Evolutionary conservation across 2,888 invertebrate genomes (phyloP).

Genomic region (Drosophila dives): DNA sequence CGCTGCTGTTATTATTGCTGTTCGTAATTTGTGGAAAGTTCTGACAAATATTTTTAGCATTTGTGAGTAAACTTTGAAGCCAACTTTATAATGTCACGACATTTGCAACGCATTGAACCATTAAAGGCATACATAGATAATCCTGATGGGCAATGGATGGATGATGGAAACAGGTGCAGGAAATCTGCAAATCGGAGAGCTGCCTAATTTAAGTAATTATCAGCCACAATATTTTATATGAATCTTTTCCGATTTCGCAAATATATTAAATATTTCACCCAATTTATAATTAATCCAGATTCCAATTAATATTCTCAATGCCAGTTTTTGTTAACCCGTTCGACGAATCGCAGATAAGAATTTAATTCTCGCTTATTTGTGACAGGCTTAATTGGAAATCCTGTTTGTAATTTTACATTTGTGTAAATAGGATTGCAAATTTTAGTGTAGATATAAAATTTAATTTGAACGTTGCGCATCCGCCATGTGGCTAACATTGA

Average conservation of each 20-base stretch:
- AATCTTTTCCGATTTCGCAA: neutral
- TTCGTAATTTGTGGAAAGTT: constrained; percentile 12
- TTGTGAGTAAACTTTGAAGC: constrained; percentile 15
- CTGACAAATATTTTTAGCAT: constrained; percentile 10
- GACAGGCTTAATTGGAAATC: constrained; percentile 8
- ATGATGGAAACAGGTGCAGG: neutral
- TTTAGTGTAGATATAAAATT: constrained; percentile 17
- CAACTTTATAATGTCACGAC: constrained; percentile 10
- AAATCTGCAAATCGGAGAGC: neutral
- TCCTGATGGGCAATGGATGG: neutral
- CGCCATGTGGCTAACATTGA: constrained; percentile 37
- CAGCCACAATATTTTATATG: neutral
- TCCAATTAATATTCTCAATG: neutral
- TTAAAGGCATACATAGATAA: neutral
- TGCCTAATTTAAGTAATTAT: neutral
- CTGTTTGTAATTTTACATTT: constrained; percentile 4
- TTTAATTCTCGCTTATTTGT: constrained; percentile 6
- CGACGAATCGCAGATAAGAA: neutral
- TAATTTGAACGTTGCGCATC: constrained; percentile 30
- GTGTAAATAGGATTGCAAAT: constrained; percentile 30
- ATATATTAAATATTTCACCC: neutral
- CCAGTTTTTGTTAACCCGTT: neutral
- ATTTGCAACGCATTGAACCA: neutral
- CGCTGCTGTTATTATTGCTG: neutral
- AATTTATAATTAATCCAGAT: neutral